Evolutionary conservation across 1,140 invertebrate species (phyloP), one percentile per base, ranked within the genome.

Genomic region (Pinna nobilis): DNA sequence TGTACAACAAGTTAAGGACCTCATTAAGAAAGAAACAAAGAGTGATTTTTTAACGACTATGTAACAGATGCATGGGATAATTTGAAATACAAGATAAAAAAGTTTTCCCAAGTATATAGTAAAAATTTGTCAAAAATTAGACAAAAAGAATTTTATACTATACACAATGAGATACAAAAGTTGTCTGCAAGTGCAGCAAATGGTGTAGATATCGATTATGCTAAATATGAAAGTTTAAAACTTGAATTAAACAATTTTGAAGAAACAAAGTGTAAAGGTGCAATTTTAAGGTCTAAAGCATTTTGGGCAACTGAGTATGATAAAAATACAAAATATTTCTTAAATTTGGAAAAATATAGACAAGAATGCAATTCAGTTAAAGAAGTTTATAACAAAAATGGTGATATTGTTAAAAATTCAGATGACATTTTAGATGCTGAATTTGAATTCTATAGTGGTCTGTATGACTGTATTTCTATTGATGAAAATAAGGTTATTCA

Each of bases 161-260:
- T n/a, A n/a, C n/a, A 70, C 33, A 70, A 70, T 25, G 49, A 60
- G 39, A 33, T 67, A 11, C 65, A 67, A 18, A 32, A 39, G 5
- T 55, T 53, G 33, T 67, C 65, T 18, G 1, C 25, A 30, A 53
- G 49, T 18, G 33, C 39, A 20, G 65, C 65, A 15, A 39, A 55
- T 67, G 65, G 65, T 35, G n/a, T 25, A 35, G 1, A 1, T 37
- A 37, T 67, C 6, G 37, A 59, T 59, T 44, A 37, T 37, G 37
- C n/a, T 57, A 47, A 68, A 57, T 68, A 37, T 68, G 66, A 68
- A 30, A 49, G 59, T n/a, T 35, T 59, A 15, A 51, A 51, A 55
- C 32, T 28, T 9, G 51, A 51, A n/a, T 55, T 67, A 25, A 2
- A 20, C 30, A 23, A 37, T 39, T 37, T 37, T 44, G 66, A 68